Evolutionary conservation across 2,888 invertebrate species (phyloP).

Genomic region (Trissoscelio sp.): DNA sequence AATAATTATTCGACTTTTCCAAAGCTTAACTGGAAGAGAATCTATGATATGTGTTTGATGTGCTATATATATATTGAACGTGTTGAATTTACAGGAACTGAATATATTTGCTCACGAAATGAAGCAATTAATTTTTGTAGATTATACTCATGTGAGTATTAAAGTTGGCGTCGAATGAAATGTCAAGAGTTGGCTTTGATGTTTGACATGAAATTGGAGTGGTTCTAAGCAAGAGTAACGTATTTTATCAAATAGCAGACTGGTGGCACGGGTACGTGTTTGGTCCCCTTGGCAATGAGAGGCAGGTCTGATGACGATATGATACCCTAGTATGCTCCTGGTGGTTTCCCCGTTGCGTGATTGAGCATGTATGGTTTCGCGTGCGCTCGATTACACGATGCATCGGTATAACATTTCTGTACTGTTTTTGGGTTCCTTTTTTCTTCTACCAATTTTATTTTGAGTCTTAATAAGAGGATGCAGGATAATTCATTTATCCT

Average conservation of each 20-base stretch:
- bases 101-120: not conserved
- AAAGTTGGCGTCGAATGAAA: slow-evolving; percentile 7
- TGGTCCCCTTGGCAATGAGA: slow-evolving; percentile 1
- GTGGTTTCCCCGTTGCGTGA: slow-evolving; percentile 63
- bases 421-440: no score
- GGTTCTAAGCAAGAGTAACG: slow-evolving; percentile 27
- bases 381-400: slow-evolving; percentile 61
- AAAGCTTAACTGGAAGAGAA: not conserved
- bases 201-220: slow-evolving; percentile 22
- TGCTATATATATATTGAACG: no score
- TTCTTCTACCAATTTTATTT: no score
- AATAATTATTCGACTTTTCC: not conserved
- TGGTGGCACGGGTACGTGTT: not conserved
- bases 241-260: slow-evolving; percentile 27
- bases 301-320: slow-evolving; percentile 13
- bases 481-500: no score
- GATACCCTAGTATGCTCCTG: slow-evolving; percentile 52
- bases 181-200: not conserved
- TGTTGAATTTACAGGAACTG: not conserved
- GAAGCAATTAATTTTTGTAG: slow-evolving; percentile 4
- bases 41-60: not conserved
- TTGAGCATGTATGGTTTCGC: slow-evolving; percentile 65
- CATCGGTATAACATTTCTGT: slow-evolving; percentile 58
- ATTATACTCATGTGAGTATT: not conserved
- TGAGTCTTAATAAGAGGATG: no score